Base-by-base conservation (phyloP, 1,140 invertebrate species). In the Campoletis sonorensis region DNA sequence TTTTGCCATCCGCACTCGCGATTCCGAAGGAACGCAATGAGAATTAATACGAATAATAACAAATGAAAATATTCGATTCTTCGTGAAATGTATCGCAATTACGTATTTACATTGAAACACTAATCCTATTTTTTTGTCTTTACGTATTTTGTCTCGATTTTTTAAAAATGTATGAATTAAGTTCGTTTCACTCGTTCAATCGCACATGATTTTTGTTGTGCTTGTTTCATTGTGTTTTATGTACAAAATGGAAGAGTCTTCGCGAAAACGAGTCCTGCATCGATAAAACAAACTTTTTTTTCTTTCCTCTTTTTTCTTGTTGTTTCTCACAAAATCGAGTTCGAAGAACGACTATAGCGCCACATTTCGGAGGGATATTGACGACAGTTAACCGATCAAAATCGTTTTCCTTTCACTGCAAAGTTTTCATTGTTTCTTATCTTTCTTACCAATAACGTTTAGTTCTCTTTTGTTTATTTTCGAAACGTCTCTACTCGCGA, bases 61-160 rank as follows among this genome's bases (percentile, higher is more conserved):
- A 87, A 88, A 91, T 91, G 90, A 75, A 92, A 92, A 92, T 86
- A 83, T 91, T 92, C 90, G 15, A 89, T 89, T 83, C 86, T 92
- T 78, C 1, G 4, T 67, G 1, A 67, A 67, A 67, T 10, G 90
- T 92, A 89, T 88, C 90, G 84, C 85, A 90, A 91, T 92, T 92
- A 92, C 91, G 91, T 92, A 92, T 92, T 91, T 92, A 92, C 91
- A 92, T 89, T 81, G 79, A 91, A 88, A 92, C 91, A 92, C 91
- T 92, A 92, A 92, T 86, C 89, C 91, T 92, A 92, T 92, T 80
- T 82, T 91, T 90, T 87, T 87, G 90, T 90, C 26, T 78, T 58
- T 51, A 68, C 33, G 15, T 76, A 72, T 76, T 68, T 67, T 81
- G 76, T 79, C 23, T 15, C 21, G 45, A 16, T 58, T 10, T 54